These are phyloP conservation scores for Syngnathus typhle DNA, from an alignment of 2,113 vertebrate genomes.

Conservation along the genomic window DNA sequence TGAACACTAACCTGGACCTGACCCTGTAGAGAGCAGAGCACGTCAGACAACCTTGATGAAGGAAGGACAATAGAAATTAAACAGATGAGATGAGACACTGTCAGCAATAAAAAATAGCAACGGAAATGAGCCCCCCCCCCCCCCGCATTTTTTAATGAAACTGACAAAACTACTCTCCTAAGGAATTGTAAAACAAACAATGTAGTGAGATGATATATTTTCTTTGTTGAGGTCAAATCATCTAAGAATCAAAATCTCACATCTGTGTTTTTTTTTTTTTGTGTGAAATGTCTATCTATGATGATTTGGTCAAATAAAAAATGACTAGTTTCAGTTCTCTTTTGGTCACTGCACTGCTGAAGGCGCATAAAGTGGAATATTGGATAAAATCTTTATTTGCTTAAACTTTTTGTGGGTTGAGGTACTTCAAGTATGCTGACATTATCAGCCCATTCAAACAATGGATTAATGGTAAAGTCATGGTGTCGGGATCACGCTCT, in stretches of 20 bases:
- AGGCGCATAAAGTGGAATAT: neutral
- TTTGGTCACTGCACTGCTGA: neutral
- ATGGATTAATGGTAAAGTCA: too few species aligned
- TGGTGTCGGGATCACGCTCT: too few species aligned
- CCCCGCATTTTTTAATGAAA: constrained; percentile 3
- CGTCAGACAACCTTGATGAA: constrained; percentile 1
- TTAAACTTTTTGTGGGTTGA: too few species aligned
- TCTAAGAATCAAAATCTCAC: constrained; percentile 20
- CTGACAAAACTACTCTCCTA: constrained; percentile 21
- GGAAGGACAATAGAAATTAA: constrained; percentile 36
- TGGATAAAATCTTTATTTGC: neutral
- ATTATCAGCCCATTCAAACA: too few species aligned
- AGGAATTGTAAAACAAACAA: constrained; percentile 22
- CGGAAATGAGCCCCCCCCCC: neutral
- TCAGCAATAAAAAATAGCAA: constrained; percentile 26
- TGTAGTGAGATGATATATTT: constrained; percentile 23
- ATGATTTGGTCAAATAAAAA: neutral
- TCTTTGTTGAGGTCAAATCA: constrained; percentile 18
- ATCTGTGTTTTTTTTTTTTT: constrained; percentile 16
- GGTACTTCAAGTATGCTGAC: too few species aligned
- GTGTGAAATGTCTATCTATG: neutral
- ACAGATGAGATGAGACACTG: constrained; percentile 15
- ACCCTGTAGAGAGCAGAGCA: constrained; percentile 16
- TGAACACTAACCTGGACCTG: neutral
- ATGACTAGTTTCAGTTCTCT: neutral